Conservation (phyloP, 2,113 vertebrate species). For the Antechinus stuartii region DNA sequence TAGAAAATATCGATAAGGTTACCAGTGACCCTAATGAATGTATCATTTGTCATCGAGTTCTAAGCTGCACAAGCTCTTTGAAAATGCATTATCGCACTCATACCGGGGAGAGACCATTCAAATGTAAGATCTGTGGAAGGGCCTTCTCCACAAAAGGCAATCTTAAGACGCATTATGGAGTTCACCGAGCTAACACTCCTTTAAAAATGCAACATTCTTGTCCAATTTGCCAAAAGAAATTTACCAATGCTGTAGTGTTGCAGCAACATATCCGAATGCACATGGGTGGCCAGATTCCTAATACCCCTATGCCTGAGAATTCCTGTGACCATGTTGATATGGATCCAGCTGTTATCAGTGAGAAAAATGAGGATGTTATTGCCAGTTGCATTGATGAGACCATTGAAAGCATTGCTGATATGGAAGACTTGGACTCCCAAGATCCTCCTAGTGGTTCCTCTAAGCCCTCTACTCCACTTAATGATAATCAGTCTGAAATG, state of each 20-base stretch:
- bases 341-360: constrained; percentile 78
- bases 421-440: constrained; percentile 83
- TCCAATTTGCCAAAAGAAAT: constrained; percentile 99
- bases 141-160: constrained; percentile 99
- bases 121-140: constrained; percentile 96
- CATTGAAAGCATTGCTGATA: constrained; percentile 82
- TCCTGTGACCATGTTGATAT: constrained; percentile 85
- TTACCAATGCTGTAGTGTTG: constrained; percentile 95
- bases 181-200: constrained; percentile 92
- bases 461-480: constrained; percentile 71
- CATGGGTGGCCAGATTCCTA: constrained; percentile 98
- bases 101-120: constrained; percentile 96
- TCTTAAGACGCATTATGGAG: constrained; percentile 96
- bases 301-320: constrained; percentile 90
- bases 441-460: constrained; percentile 80
- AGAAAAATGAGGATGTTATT: constrained; percentile 80
- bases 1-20: constrained; percentile 95
- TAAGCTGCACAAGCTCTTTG: constrained; percentile 98
- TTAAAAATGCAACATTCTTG: constrained; percentile 97
- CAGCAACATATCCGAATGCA: constrained; percentile 99
- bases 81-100: constrained; percentile 99
- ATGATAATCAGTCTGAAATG: constrained; percentile 78
- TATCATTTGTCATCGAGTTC: constrained; percentile 93
- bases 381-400: constrained; percentile 76
- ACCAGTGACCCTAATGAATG: constrained; percentile 95